Conservation (phyloP, 2,888 invertebrate genomes). For the Mactromeris polynyma region DNA sequence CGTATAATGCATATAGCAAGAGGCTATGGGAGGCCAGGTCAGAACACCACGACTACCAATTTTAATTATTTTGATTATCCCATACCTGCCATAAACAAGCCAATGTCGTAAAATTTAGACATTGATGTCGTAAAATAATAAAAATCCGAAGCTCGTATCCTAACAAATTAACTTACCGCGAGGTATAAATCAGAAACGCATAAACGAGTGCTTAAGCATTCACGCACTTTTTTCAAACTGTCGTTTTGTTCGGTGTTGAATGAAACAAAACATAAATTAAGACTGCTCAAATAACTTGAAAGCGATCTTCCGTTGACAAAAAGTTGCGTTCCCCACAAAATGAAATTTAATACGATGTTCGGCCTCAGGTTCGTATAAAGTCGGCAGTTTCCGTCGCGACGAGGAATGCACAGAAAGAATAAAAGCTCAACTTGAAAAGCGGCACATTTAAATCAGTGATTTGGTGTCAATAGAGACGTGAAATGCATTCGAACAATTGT, state of each 20-base stretch:
- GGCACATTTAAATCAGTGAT: background rate
- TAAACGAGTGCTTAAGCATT: background rate
- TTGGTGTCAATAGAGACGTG: background rate
- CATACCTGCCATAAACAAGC: slow-evolving; percentile 32
- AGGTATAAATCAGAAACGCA: slow-evolving; percentile 23
- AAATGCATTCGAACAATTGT: background rate
- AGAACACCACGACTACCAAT: slow-evolving; percentile 3
- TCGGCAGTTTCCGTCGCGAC: background rate
- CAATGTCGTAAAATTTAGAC: slow-evolving; percentile 45
- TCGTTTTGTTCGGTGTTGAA: background rate
- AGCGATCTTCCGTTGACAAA: background rate
- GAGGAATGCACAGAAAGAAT: too few species aligned
- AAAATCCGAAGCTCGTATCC: slow-evolving; percentile 33
- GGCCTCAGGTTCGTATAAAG: background rate
- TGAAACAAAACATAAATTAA: background rate
- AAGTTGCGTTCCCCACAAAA: background rate
- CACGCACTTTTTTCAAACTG: background rate
- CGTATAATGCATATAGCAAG: background rate
- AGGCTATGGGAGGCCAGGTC: slow-evolving; percentile 15
- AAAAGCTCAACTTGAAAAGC: too few species aligned
- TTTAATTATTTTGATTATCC: slow-evolving; percentile 28
- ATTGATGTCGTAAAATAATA: slow-evolving; percentile 42
- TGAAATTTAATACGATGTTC: background rate
- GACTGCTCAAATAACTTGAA: background rate
- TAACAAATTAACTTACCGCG: slow-evolving; percentile 8